A percentile compares a stretch with the other conserved stretches of the same genome.
These are phyloP conservation scores for Alauda arvensis DNA, from an alignment of 2,797 vertebrate genomes.

Conservation along the genomic window DNA sequence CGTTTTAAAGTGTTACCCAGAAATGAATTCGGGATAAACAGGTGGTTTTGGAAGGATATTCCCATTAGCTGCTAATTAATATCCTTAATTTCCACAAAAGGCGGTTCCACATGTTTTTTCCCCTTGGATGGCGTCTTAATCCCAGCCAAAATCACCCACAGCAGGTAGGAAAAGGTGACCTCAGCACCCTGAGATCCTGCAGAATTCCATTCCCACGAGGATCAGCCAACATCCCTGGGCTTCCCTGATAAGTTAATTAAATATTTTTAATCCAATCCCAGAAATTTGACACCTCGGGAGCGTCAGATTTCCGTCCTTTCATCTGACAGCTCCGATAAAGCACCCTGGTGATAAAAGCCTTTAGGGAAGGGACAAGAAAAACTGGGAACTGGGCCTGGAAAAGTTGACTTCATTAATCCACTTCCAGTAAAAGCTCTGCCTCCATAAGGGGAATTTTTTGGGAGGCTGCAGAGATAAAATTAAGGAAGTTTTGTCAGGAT, in stretches of 20 bases:
- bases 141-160: background rate
- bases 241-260: background rate
- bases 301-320: background rate
- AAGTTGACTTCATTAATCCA: slow-evolving; percentile 11
- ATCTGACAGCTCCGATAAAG: background rate
- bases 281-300: background rate
- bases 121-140: background rate
- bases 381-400: background rate
- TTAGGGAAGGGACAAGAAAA: background rate
- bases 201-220: background rate
- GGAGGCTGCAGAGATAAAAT: background rate
- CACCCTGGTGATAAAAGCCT: background rate
- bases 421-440: background rate
- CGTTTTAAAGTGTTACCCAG: background rate
- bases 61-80: background rate
- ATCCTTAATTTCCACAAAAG: background rate
- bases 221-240: background rate
- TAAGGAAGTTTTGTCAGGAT: background rate
- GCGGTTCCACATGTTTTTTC: background rate
- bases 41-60: background rate
- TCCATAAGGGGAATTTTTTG: background rate
- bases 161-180: background rate
- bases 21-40: background rate
- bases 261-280: background rate
- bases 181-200: background rate